Conservation (phyloP, 35 echinoderm and acorn worm species). For the Lytechinus pictus region DNA sequence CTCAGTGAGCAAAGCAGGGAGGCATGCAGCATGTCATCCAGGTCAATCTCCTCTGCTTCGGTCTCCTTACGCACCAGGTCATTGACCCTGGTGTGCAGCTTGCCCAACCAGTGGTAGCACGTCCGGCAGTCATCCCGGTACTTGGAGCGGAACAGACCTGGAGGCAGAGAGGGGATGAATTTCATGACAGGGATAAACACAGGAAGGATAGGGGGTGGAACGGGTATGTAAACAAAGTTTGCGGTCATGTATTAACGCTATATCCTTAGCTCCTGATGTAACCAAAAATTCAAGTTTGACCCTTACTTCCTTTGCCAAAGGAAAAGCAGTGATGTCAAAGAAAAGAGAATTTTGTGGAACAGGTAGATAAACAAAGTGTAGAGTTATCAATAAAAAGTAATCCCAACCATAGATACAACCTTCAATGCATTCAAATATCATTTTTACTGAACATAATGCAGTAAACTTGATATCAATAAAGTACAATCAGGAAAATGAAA, state of each 20-base stretch:
- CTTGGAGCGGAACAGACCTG: slow-evolving; percentile 83
- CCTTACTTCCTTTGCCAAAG: no score
- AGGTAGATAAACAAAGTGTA: no score
- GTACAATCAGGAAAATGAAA: no score
- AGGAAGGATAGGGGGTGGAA: neutral
- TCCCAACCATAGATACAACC: no score
- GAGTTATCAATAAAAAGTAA: no score
- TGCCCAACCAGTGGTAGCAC: slow-evolving; percentile 87
- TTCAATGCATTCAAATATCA: no score
- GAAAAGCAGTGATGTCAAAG: no score
- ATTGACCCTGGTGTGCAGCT: slow-evolving; percentile 74
- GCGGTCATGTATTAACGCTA: neutral
- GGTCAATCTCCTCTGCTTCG: slow-evolving; percentile 62
- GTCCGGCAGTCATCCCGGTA: slow-evolving; percentile 86
- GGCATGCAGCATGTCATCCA: slow-evolving; percentile 80
- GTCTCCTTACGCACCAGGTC: slow-evolving; percentile 75
- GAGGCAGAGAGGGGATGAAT: neutral
- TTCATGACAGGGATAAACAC: neutral
- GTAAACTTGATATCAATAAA: no score
- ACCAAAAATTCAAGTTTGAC: no score
- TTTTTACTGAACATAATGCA: no score
- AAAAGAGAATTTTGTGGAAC: no score
- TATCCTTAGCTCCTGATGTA: no score
- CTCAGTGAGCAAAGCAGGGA: slow-evolving; percentile 80
- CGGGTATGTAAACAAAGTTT: neutral